A percentile compares a stretch with the other conserved stretches of the same genome.
Conservation (phyloP, 2,888 invertebrate genomes). For the Uropetala carovei region DNA sequence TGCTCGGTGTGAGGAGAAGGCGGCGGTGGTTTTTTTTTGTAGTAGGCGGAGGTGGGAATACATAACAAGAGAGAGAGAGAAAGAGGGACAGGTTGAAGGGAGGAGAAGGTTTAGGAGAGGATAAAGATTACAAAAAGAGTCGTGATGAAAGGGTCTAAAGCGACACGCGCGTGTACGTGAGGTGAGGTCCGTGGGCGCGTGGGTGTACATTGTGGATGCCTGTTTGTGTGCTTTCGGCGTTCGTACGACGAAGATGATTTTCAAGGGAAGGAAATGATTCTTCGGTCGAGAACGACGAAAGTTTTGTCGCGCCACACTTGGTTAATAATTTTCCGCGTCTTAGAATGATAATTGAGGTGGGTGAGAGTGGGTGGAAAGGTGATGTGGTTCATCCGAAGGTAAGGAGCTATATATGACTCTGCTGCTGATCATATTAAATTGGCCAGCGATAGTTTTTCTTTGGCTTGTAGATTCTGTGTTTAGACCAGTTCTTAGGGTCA, state of each 20-base stretch:
- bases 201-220: neutral
- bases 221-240: neutral
- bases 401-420: neutral
- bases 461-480: no score
- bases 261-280: neutral
- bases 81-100: neutral
- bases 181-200: constrained; percentile 16
- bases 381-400: neutral
- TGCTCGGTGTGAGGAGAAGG: neutral
- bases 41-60: neutral
- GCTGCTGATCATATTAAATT: neutral
- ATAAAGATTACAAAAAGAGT: constrained; percentile 35
- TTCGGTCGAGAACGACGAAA: neutral
- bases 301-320: neutral
- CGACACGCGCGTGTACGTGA: constrained; percentile 10
- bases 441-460: neutral
- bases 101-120: neutral
- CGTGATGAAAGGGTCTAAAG: constrained; percentile 23
- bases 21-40: neutral
- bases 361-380: neutral
- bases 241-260: neutral
- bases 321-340: neutral
- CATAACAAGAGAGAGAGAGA: neutral
- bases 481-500: no score
- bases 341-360: neutral